Evolutionary conservation across 2,113 vertebrate species (phyloP), one percentile per base, ranked within the genome.

Genomic region (Vimba vimba): DNA sequence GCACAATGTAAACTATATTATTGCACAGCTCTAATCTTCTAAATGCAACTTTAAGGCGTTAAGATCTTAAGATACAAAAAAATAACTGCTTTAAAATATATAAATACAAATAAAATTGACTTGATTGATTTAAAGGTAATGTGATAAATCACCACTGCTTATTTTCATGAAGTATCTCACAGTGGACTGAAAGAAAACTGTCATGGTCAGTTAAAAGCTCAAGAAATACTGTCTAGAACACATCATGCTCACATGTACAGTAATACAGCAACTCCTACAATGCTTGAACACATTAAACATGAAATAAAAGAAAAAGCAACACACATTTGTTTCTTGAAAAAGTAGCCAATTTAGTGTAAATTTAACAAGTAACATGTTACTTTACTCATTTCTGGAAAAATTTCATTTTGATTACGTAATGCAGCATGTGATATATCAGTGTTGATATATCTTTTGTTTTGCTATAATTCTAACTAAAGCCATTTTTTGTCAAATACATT

Each of bases 361-460:
- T 23, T 2, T 23, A 23, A 25, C 8, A 12, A 62, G n/a, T 25
- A 62, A 4, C 33, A 15, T 7, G 68, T 43, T 43, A 4, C 68
- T 23, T 9, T 36, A 68, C 64, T 68, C 25, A 25, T 68, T 43
- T 43, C 36, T 71, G 36, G 68, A 12, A 73, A 73, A 45, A 73
- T 2, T 0, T 17, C 2, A 68, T 68, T 27, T 6, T 8, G 33
- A 69, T 69, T 69, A 21, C 6, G 15, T 30, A 36, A 36, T 68
- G 30, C 17, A 73, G 23, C 23, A 12, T 1, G 43, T 50, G 47
- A 76, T 27, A 50, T 6, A 25, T 76, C 23, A 76, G 23, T 60
- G n/a, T 59, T 33, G 62, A 59, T 76, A 36, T 68, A 30, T 25
- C 33, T 45, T 80, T 86, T 68, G 13, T 84, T 85, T 36, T 59